A percentile compares a stretch with the other conserved stretches of the same genome.
Evolutionary conservation across 2,797 vertebrate genomes (phyloP).

Genomic region (Thaleichthys pacificus): DNA sequence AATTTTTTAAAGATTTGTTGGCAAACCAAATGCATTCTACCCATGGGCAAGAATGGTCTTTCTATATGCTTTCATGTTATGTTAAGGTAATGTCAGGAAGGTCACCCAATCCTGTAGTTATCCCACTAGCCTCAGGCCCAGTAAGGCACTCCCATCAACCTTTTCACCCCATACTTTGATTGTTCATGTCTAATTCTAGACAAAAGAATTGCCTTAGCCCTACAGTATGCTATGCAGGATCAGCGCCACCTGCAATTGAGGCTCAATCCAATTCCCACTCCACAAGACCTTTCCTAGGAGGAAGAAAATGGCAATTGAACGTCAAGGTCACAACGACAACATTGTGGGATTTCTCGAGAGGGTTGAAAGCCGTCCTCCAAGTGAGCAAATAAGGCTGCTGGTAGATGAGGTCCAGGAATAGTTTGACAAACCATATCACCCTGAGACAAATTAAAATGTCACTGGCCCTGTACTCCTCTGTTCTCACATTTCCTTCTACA

Average conservation of each 20-base stretch:
- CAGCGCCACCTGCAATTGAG: conserved; percentile 1
- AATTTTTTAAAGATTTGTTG: conserved; percentile 1
- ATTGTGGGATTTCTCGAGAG: conserved; percentile 47
- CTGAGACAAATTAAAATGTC: conserved; percentile 64
- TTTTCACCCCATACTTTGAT: conserved; percentile 6
- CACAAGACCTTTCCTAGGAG: conserved; percentile 20
- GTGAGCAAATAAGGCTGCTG: conserved; percentile 48
- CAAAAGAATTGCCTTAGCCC: conserved; percentile 8
- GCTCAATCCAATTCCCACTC: conserved; percentile 30
- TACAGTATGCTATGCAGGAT: conserved; percentile 23
- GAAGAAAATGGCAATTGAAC: conserved; percentile 41
- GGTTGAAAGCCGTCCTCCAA: conserved; percentile 33
- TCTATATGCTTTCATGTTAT: not conserved
- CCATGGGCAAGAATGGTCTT: not conserved
- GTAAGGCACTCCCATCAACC: not conserved
- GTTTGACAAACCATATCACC: conserved; percentile 58
- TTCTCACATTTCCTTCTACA: conserved; percentile 53
- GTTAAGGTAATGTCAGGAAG: not conserved
- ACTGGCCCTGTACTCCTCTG: conserved; percentile 28
- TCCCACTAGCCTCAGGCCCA: not conserved
- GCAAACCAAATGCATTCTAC: not conserved
- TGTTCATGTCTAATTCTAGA: conserved; percentile 26
- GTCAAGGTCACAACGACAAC: conserved; percentile 54
- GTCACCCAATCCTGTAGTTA: not conserved
- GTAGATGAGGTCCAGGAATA: conserved; percentile 53